These are phyloP conservation scores for Drosophila aldrichi DNA, from an alignment of 2,888 invertebrate species.

Conservation along the genomic window DNA sequence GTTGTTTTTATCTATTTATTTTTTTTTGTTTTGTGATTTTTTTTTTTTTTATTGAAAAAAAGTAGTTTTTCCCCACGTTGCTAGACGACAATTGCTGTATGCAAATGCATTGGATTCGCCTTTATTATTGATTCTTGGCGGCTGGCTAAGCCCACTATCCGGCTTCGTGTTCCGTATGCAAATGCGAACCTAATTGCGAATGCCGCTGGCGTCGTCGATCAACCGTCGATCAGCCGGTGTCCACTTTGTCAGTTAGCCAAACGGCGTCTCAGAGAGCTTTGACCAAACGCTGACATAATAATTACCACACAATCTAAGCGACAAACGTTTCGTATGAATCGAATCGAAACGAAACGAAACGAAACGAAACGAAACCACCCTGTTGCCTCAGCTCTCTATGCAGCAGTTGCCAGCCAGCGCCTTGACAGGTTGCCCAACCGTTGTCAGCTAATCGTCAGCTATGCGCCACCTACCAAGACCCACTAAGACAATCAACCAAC, in stretches of 20 bases:
- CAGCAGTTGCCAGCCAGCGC: constrained; percentile 22
- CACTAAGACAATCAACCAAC: constrained; percentile 27
- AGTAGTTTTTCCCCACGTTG: constrained; percentile 17
- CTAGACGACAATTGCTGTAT: constrained; percentile 23
- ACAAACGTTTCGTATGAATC: constrained; percentile 21
- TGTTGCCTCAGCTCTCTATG: background rate
- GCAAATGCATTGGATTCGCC: constrained; percentile 62
- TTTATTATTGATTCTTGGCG: constrained; percentile 45
- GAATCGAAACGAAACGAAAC: background rate
- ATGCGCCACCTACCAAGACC: constrained; percentile 47
- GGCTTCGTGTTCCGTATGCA: constrained; percentile 38
- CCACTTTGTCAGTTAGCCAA: constrained; percentile 25
- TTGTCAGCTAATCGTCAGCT: constrained; percentile 50
- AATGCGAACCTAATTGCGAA: constrained; percentile 71
- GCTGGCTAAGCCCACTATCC: constrained; percentile 12
- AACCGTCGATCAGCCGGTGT: constrained; percentile 6
- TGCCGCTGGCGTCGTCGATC: constrained; percentile 67
- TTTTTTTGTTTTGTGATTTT: too few species aligned
- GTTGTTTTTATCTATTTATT: background rate
- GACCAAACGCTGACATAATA: constrained; percentile 69
- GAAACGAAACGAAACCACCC: background rate
- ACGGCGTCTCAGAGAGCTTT: constrained; percentile 44
- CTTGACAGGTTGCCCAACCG: constrained; percentile 50
- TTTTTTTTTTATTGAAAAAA: background rate
- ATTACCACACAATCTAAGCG: constrained; percentile 64